phyloP scores from a whole-genome alignment of 2,113 vertebrate genomes.

The Planiliza haematocheilus region DNA sequence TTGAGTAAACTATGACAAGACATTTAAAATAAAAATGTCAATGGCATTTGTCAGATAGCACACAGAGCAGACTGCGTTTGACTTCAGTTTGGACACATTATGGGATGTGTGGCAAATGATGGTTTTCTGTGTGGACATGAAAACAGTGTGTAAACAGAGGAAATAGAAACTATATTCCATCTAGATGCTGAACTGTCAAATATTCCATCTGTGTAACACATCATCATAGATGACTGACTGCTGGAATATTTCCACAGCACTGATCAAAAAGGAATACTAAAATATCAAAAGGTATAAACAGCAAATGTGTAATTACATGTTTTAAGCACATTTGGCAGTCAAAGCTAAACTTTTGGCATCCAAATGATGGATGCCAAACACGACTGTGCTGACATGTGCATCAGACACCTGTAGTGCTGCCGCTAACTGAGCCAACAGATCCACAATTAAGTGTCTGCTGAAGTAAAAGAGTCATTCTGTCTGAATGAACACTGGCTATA shows the following conservation, averaged over 20 bases:
- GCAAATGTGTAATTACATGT: not conserved
- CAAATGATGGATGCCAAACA: not conserved
- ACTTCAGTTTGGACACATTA: not conserved
- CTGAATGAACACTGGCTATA: slow-evolving; percentile 4
- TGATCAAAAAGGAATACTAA: not conserved
- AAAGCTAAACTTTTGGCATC: not conserved
- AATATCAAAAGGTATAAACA: not conserved
- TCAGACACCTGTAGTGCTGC: not conserved
- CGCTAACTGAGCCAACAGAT: not conserved
- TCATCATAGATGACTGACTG: no score
- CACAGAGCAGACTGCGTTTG: not conserved
- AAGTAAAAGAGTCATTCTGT: not conserved
- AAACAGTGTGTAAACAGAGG: not conserved
- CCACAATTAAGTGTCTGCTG: not conserved
- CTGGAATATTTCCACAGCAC: not conserved
- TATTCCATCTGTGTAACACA: no score
- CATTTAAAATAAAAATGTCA: not conserved
- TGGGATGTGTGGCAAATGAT: not conserved
- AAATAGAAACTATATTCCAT: no score
- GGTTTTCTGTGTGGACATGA: not conserved
- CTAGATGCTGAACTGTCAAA: no score
- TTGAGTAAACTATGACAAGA: not conserved
- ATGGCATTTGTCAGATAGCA: not conserved
- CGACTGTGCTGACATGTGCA: not conserved
- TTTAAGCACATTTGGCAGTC: not conserved